Base-by-base conservation (phyloP, 2,797 vertebrate genomes). In the Enteromius paludinosus region DNA sequence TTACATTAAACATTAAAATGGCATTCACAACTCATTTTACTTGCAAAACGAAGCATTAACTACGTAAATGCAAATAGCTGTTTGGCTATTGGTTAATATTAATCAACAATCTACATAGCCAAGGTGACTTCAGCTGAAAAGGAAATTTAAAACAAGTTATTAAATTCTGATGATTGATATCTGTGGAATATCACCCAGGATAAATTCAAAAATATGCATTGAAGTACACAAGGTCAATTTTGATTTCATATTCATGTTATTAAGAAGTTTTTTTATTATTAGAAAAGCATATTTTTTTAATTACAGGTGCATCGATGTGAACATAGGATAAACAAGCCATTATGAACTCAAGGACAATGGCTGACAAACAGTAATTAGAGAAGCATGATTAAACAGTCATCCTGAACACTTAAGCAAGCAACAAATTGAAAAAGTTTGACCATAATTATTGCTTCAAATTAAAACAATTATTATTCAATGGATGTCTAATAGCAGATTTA, bases 401-500 rank as follows among this genome's bases (percentile, higher is more conserved):
- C 35, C 25, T 75, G 49, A 15, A 69, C 5, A 28, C 65, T 76
- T 65, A 68, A 25, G 73, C 52, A 25, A 76, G 73, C 49, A 69
- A 68, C 73, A 83, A 68, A 85, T 77, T 61, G 25, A 84, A 73
- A 84, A 78, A 79, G 82, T 35, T 84, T 56, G 64, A 65, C 72
- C 71, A 71, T 86, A 79, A 83, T 75, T 76, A 79, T 69, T 68
- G 65, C 73, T 80, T 83, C 65, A 80, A 76, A 83, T 83, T 70
- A 76, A 76, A 83, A 76, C 2, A 9, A 83, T 83, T 86, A 68
- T 49, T 77, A 80, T 45, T 83, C 59, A 59, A 80, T 79, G 77
- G n/a, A 66, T 47, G 81, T 59, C 69, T 83, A 81, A 38, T 75
- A 74, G 33, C 79, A 47, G 11, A 59, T 85, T 52, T 79, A 83